Percentiles rank a stretch among this genome's conserved stretches.
phyloP scores from a whole-genome alignment of 1,140 invertebrate species.

The Drosophila lacteicornis region DNA sequence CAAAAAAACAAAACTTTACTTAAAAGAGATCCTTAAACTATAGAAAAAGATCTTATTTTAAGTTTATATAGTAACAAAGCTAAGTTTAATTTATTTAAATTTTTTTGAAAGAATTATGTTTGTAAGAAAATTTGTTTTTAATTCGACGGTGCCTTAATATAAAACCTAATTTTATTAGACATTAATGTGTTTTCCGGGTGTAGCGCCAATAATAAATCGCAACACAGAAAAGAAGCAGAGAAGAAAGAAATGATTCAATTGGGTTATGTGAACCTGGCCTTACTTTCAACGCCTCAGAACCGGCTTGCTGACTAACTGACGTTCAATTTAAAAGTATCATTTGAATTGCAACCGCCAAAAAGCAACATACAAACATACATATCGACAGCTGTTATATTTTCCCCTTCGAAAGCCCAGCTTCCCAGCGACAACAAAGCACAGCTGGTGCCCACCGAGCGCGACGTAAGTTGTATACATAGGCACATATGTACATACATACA shows the following conservation, averaged over 20 bases:
- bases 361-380: constrained; percentile 27
- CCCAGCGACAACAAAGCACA: constrained; percentile 39
- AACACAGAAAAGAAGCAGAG: background rate
- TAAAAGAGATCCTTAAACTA: too few relatives aligned
- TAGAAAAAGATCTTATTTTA: too few relatives aligned
- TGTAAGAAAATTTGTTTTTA: too few relatives aligned
- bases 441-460: constrained; percentile 34
- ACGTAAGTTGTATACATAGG: background rate
- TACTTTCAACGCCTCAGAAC: background rate
- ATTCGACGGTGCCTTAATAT: too few relatives aligned
- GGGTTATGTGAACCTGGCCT: background rate
- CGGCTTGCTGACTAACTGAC: constrained; percentile 1
- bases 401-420: constrained; percentile 43
- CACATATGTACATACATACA: background rate
- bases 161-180: too few relatives aligned
- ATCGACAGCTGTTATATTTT: constrained; percentile 34
- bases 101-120: too few relatives aligned
- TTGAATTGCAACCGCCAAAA: constrained; percentile 65
- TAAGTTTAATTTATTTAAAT: too few relatives aligned
- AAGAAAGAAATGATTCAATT: constrained; percentile 3
- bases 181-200: background rate
- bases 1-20: too few relatives aligned
- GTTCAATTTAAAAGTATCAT: constrained; percentile 32
- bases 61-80: too few relatives aligned
- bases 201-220: background rate